phyloP scores from a whole-genome alignment of 1,140 invertebrate species.

The Acromyrmex echinatior region DNA sequence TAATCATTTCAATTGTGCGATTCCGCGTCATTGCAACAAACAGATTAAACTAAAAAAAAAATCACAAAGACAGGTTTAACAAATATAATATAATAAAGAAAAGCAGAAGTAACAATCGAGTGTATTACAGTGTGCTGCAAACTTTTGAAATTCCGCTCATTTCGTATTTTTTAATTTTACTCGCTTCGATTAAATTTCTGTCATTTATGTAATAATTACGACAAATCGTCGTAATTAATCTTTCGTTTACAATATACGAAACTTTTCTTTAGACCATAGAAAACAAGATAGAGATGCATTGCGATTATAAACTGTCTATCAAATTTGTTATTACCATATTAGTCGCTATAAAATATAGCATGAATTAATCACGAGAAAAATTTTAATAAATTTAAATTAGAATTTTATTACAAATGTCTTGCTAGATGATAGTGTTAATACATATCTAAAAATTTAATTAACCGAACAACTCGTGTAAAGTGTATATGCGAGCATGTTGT shows the following conservation, averaged over 20 bases:
- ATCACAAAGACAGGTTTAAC: conserved; percentile 14
- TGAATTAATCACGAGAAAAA: conserved; percentile 2
- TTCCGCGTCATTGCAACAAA: not conserved
- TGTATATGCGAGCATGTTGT: not conserved
- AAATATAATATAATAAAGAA: conserved; percentile 23
- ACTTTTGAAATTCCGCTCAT: conserved; percentile 39
- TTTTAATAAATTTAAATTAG: not conserved
- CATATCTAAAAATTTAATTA: not conserved
- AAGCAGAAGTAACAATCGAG: conserved; percentile 11
- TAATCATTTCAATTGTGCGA: conserved; percentile 22
- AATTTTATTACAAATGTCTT: not conserved
- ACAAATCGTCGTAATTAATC: conserved; percentile 41
- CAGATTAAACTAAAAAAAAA: not conserved
- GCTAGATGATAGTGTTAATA: not conserved
- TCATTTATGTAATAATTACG: conserved; percentile 68
- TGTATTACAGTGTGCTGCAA: conserved; percentile 23
- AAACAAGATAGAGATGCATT: not conserved
- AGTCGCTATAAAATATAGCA: not conserved
- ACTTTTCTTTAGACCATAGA: not conserved
- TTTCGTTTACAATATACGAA: not conserved
- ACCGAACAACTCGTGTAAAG: not conserved
- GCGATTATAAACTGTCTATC: not conserved
- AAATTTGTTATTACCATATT: not conserved
- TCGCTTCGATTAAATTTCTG: conserved; percentile 67
- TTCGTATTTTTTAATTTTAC: conserved; percentile 60